Base-by-base conservation (phyloP, 2,888 invertebrate species). In the Eilema caniola region DNA sequence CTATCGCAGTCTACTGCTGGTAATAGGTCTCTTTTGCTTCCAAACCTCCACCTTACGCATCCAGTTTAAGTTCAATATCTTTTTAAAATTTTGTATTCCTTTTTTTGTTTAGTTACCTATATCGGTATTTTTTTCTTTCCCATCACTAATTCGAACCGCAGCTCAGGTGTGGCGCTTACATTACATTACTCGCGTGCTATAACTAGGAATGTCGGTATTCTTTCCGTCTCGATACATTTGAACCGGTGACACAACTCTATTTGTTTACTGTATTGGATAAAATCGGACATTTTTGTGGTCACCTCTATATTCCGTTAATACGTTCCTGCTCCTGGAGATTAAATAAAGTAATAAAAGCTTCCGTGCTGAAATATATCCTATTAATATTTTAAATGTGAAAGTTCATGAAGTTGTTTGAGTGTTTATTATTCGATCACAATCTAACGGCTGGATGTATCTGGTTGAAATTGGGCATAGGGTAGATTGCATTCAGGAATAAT, bases 191-290 rank as follows among this genome's bases (percentile, higher is more conserved):
- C 74, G 70, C 75, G 70, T 74, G 69, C 79, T 80, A 85, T 83
- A 85, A 86, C 81, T 81, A 83, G 86, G 86, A 86, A 90, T 91
- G 86, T 88, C 84, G 86, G 88, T 90, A 87, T 81, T 85, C 83
- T 87, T 90, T 89, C 88, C 89, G 76, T 80, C 83, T 80, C 84
- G 83, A 84, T 88, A 86, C 86, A 83, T 88, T 88, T 85, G 84
- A 84, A 87, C 85, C 81, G 70, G 86, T 83, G 72, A 81, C 88
- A 81, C 89, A 85, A 85, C 87, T 83, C 85, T 90, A 89, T 90
- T 86, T 67, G 69, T 69, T 89, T 87, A 87, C 84, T 70, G 70
- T 81, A 82, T 76, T 72, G 72, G 62, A 69, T 70, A 79, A 73
- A 82, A 75, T 75, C 33, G 75, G 77, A 69, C 72, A 80, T 81